Conservation (phyloP, 1,140 invertebrate species). For the Drosophila cardini region DNA sequence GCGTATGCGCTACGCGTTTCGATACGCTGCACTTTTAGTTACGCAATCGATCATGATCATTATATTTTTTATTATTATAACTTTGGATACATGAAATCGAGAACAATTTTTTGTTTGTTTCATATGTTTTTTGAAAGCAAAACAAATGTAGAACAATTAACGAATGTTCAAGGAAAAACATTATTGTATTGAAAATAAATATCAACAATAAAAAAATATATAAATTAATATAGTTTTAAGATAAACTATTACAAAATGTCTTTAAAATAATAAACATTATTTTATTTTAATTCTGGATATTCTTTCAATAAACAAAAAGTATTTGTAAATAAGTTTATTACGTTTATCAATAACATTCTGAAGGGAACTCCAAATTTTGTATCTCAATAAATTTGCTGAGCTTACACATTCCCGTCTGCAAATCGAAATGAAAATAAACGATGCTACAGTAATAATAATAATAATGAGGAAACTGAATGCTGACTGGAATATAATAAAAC, state of each 20-base stretch:
- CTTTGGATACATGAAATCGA: background rate
- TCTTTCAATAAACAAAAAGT: no score
- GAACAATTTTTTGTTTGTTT: conserved; percentile 1
- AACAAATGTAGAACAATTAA: conserved; percentile 1
- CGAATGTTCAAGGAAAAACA: background rate
- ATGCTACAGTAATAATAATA: conserved; percentile 46
- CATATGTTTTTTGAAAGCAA: background rate
- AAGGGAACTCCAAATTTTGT: conserved; percentile 6
- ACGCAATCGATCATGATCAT: conserved; percentile 54
- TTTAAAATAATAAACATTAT: no score
- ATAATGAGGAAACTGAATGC: conserved; percentile 24
- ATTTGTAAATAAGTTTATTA: no score
- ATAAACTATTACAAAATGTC: no score
- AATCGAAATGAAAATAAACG: conserved; percentile 68
- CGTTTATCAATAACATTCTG: background rate
- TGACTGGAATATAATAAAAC: conserved; percentile 60
- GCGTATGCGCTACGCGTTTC: conserved; percentile 40
- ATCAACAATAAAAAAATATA: background rate
- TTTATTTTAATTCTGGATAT: no score
- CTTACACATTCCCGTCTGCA: conserved; percentile 36
- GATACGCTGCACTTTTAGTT: conserved; percentile 46
- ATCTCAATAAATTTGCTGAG: conserved; percentile 26
- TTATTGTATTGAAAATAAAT: no score
- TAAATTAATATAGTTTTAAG: no score
- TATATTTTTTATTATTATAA: conserved; percentile 5